Conservation (phyloP, 1,140 invertebrate genomes). For the Sminthurinus signatus region DNA sequence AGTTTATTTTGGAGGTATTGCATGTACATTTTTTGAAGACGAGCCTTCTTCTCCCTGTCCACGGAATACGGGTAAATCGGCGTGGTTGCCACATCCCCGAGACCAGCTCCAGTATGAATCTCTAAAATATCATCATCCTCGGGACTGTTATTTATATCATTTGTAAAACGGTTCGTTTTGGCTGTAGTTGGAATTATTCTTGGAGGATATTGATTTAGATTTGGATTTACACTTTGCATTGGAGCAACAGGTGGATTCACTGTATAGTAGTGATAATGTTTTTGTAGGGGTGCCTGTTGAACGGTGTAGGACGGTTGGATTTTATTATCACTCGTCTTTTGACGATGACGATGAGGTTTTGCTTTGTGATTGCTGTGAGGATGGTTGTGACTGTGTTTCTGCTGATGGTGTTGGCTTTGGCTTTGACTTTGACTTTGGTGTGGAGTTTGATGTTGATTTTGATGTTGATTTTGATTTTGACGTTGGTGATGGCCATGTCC, state of each 20-base stretch:
- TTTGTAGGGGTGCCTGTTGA: conserved; percentile 1
- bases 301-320: background rate
- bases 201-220: too few species aligned
- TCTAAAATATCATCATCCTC: conserved; percentile 37
- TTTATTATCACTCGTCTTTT: too few species aligned
- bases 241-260: background rate
- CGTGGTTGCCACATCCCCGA: background rate
- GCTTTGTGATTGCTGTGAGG: too few species aligned
- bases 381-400: background rate
- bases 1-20: conserved; percentile 34
- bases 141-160: conserved; percentile 5
- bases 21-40: conserved; percentile 37
- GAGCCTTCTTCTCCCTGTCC: conserved; percentile 16
- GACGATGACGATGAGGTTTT: too few species aligned
- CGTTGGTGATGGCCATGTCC: too few species aligned
- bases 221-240: background rate
- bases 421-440: background rate
- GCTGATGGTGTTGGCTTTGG: background rate
- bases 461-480: too few species aligned
- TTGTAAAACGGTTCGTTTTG: too few species aligned
- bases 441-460: background rate
- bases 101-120: conserved; percentile 26
- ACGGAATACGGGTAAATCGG: conserved; percentile 1
- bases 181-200: too few species aligned
- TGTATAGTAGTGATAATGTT: conserved; percentile 9